phyloP scores from a whole-genome alignment of 1,140 invertebrate genomes.

The Hylaeus volcanicus region DNA sequence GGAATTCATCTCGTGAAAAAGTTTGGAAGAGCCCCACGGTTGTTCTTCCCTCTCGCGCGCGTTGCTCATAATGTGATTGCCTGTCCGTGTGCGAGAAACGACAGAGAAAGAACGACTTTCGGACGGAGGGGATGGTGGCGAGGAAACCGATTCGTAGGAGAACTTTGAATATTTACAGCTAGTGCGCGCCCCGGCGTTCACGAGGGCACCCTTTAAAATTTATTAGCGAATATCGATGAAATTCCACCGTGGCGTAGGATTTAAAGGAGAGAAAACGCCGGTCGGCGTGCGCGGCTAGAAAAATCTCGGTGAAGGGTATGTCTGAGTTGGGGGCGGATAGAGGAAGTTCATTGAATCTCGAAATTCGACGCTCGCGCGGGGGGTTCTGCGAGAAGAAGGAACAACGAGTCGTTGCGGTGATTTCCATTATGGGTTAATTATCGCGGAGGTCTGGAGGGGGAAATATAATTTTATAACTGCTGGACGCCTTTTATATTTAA shows the following conservation, averaged over 20 bases:
- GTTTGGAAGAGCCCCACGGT: conserved; percentile 34
- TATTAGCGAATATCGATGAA: conserved; percentile 68
- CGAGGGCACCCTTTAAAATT: conserved; percentile 58
- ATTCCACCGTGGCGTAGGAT: conserved; percentile 46
- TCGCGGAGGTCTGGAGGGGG: not conserved
- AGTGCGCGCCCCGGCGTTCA: conserved; percentile 33
- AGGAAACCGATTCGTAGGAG: conserved; percentile 57
- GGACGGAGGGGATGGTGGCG: not conserved
- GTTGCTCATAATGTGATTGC: conserved; percentile 29
- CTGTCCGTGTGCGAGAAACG: conserved; percentile 20
- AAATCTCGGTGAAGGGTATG: conserved; percentile 7
- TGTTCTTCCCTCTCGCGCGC: conserved; percentile 45
- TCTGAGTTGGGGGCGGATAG: not conserved
- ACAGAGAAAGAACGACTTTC: no score
- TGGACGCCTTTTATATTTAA: not conserved
- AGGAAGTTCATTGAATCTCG: conserved; percentile 46
- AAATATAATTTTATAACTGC: not conserved
- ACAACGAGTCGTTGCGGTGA: no score
- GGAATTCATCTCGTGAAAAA: conserved; percentile 57
- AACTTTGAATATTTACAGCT: conserved; percentile 69
- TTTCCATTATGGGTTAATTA: not conserved
- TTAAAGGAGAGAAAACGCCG: conserved; percentile 25
- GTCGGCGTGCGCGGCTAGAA: conserved; percentile 24
- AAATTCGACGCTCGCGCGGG: not conserved
- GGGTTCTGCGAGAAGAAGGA: no score